Evolutionary conservation across 2,888 invertebrate genomes (phyloP), one percentile per base, ranked within the genome.

Genomic region (Drosophila macrospina): DNA sequence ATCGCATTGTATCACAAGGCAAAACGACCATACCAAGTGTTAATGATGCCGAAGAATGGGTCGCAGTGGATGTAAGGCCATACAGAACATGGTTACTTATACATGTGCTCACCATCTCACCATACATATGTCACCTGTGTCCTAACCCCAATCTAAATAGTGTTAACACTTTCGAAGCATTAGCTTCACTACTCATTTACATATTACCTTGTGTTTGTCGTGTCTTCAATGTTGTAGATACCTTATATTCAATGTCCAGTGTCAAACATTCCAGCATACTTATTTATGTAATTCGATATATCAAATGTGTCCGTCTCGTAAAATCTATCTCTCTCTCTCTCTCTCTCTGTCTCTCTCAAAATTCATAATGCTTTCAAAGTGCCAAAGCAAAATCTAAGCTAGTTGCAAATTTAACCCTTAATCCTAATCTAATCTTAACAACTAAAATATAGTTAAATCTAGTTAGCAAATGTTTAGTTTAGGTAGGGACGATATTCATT

Each of bases 1-100:
- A 98, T 94, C 93, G 95, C 94, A 97, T 96, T 95, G 94, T 98
- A 92, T 95, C 97, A 92, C 98, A 98, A 94, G 98, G 98, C 93
- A 97, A 97, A 94, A 96, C 95, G 86, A 96, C 96, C 88, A 98
- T 98, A 92, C 97, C 98, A 89, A 95, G 95, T 93, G 95, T 98
- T 91, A 97, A 98, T 93, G 98, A 98, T 93, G 95, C 94, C 89
- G 97, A 97, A 93, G 98, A 98, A 94, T 95, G 96, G 94, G 85
- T 86, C 73, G 93, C 95, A 91, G 96, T 96, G 90, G 96, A 96
- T 93, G 96, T 96, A 96, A 96, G 96, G 86, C 86, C 89, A 89
- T 85, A 87, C 86, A 86, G 74, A 64, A 86, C 89, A 83, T 87
- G 89, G 86, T 88, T 86, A 77, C 88, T 76, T 85, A 73, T 88